Evolutionary conservation across 1,140 invertebrate genomes (phyloP).

Genomic region (Aplysia californica): DNA sequence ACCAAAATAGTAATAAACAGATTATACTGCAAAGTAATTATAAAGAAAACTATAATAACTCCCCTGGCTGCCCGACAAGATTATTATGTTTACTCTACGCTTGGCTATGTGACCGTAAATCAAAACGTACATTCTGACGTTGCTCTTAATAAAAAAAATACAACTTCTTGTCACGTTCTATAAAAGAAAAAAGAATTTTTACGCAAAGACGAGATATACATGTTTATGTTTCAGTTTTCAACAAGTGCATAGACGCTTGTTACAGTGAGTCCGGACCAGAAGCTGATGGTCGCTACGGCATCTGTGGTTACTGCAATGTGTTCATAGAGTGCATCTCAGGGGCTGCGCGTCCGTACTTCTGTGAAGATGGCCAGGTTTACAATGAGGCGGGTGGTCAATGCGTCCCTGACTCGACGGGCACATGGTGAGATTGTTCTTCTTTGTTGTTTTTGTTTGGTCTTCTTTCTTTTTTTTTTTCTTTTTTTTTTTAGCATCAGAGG

Average conservation of each 20-base stretch:
- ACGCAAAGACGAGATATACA: too few relatives aligned
- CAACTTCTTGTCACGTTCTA: too few relatives aligned
- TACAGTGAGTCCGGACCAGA: background rate
- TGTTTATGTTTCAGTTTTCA: background rate
- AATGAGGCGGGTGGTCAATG: background rate
- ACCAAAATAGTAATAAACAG: too few relatives aligned
- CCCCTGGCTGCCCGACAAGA: too few relatives aligned
- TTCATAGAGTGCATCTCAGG: background rate
- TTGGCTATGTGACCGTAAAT: too few relatives aligned
- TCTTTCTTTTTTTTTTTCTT: background rate
- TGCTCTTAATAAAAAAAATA: too few relatives aligned
- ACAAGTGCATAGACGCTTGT: background rate
- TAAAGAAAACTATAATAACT: too few relatives aligned
- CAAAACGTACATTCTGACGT: too few relatives aligned
- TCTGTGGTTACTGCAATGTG: slow-evolving; percentile 6
- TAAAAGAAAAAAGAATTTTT: too few relatives aligned
- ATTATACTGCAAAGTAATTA: too few relatives aligned
- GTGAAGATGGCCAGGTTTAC: background rate
- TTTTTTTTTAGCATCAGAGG: too few relatives aligned
- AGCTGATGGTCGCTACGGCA: background rate
- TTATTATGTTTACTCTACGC: too few relatives aligned
- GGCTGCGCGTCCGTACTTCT: background rate
- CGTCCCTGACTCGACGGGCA: background rate
- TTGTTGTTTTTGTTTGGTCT: background rate
- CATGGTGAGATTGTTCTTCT: background rate